Conservation (phyloP, 30 jellyfish, hydroid and myxozoan species). For the Pelagia noctiluca region DNA sequence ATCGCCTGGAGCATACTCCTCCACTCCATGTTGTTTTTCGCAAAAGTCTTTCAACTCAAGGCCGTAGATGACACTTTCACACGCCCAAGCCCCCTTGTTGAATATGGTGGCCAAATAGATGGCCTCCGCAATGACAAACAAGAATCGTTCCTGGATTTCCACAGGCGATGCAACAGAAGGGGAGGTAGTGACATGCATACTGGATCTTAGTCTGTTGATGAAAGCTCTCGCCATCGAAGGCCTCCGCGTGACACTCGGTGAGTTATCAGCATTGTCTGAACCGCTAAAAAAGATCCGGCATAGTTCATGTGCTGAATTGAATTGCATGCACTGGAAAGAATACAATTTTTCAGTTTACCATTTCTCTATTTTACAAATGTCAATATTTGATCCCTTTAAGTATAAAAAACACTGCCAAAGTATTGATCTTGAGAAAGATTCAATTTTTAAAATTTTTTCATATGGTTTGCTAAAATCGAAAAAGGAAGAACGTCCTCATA, state of each 20-base stretch:
- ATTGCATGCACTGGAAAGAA: no score
- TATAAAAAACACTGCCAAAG: no score
- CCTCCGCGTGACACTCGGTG: constrained; percentile 37
- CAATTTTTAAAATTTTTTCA: no score
- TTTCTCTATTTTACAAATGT: no score
- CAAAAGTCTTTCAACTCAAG: constrained; percentile 53
- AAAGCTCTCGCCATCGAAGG: constrained; percentile 78
- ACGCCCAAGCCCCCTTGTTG: constrained; percentile 50
- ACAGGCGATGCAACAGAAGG: constrained; percentile 88
- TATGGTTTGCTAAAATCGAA: no score
- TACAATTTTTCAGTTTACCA: no score
- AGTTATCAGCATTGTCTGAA: constrained; percentile 20
- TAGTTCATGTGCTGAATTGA: no score
- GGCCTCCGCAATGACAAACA: constrained; percentile 75
- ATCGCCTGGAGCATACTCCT: constrained; percentile 1
- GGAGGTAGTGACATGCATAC: constrained; percentile 61
- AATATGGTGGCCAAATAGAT: constrained; percentile 77
- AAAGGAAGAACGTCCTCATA: no score
- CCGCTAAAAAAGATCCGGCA: no score
- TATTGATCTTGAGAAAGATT: no score
- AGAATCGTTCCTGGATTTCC: constrained; percentile 90
- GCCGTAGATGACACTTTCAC: constrained; percentile 73
- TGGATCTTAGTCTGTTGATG: constrained; percentile 73
- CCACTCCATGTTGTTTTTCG: constrained; percentile 22
- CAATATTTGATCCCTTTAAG: no score